A percentile compares a stretch with the other conserved stretches of the same genome.
Conservation (phyloP, 2,888 invertebrate species). For the Temnothorax unifasciatus region DNA sequence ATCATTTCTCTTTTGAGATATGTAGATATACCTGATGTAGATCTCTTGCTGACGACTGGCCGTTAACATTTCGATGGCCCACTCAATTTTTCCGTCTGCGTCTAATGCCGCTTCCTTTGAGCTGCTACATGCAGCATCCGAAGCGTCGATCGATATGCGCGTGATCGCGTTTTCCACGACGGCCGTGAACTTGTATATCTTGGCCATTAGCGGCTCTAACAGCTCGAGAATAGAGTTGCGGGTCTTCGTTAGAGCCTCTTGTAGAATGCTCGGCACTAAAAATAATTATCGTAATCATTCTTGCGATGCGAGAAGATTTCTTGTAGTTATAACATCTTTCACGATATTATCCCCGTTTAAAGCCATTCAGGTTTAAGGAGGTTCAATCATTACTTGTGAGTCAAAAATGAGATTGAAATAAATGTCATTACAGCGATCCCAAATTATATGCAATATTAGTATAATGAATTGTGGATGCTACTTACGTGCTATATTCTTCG, state of each 20-base stretch:
- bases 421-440: too few species aligned
- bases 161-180: slow-evolving; percentile 86
- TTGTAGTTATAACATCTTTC: background rate
- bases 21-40: slow-evolving; percentile 86
- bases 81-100: slow-evolving; percentile 82
- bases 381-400: too few species aligned
- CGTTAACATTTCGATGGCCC: slow-evolving; percentile 87
- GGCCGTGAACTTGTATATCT: slow-evolving; percentile 86
- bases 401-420: too few species aligned
- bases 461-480: too few species aligned
- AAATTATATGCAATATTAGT: too few species aligned
- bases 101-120: slow-evolving; percentile 24
- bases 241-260: slow-evolving; percentile 79
- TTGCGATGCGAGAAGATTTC: background rate
- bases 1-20: background rate
- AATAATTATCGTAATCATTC: background rate
- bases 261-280: slow-evolving; percentile 83
- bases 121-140: slow-evolving; percentile 6
- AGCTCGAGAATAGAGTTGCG: slow-evolving; percentile 79
- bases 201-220: slow-evolving; percentile 82
- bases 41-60: slow-evolving; percentile 90
- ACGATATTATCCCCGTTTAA: background rate
- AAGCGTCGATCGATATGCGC: background rate
- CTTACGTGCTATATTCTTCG: too few species aligned
- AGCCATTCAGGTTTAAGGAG: background rate